Conservation (phyloP, 2,888 invertebrate genomes). For the Sminthurides aquaticus region DNA sequence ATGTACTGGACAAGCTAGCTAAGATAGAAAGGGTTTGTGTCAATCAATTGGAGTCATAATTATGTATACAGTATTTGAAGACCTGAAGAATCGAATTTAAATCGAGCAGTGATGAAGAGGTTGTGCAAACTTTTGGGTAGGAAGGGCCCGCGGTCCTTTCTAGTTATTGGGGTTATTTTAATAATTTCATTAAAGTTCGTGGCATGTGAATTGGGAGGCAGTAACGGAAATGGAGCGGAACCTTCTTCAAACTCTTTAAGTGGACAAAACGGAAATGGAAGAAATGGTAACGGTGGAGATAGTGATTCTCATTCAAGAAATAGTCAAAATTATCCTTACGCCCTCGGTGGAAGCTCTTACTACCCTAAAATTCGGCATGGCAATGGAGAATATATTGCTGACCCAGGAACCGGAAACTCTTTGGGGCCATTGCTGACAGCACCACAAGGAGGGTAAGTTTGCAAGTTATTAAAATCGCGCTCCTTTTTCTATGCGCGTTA, state of each 20-base stretch:
- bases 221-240: background rate
- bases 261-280: background rate
- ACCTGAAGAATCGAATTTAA: no score
- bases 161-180: no score
- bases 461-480: background rate
- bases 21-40: no score
- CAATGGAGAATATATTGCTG: background rate
- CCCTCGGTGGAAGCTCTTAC: background rate
- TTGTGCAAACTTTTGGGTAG: background rate
- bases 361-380: background rate
- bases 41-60: no score
- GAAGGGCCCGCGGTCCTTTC: background rate
- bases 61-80: no score
- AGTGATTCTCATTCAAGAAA: background rate
- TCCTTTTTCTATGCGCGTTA: no score
- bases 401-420: conserved; percentile 4
- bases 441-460: conserved; percentile 24
- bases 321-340: background rate
- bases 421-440: conserved; percentile 15
- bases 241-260: background rate
- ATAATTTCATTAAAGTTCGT: no score
- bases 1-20: no score
- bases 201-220: no score
- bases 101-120: background rate
- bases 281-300: background rate